Conservation (phyloP, 2,888 invertebrate species). For the Lamellibrachia columna region DNA sequence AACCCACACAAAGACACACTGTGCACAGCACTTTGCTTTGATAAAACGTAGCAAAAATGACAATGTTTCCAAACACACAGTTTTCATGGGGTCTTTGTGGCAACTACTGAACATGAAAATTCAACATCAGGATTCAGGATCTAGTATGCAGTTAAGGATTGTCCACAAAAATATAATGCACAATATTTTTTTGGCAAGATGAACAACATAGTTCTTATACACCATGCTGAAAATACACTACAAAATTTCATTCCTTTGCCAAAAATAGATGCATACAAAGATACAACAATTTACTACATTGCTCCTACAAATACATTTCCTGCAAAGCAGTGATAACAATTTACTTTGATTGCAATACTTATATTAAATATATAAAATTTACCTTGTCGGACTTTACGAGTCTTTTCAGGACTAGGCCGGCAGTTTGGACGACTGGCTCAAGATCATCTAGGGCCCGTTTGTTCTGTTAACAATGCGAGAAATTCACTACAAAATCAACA, state of each 20-base stretch:
- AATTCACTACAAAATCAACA: neutral
- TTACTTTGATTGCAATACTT: neutral
- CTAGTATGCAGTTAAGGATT: neutral
- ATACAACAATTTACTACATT: neutral
- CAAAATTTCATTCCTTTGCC: neutral
- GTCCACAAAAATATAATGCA: neutral
- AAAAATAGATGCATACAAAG: neutral
- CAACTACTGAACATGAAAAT: neutral
- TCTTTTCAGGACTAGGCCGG: neutral
- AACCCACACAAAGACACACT: neutral
- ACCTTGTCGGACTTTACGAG: slow-evolving; percentile 27
- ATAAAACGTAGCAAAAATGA: no score
- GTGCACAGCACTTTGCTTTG: no score
- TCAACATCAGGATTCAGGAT: neutral
- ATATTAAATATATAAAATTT: neutral
- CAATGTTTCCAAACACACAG: neutral
- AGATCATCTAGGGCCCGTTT: slow-evolving; percentile 1
- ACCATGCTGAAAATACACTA: neutral
- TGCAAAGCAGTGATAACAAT: neutral
- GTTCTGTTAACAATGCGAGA: slow-evolving; percentile 48
- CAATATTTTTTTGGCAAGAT: neutral
- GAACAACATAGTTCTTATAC: neutral
- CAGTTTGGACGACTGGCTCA: neutral
- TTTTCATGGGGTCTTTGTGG: neutral
- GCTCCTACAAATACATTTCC: neutral